Evolutionary conservation across 64 coral and sea anemone genomes (phyloP), one percentile per base, ranked within the genome.

Genomic region (Dendrophyllia cribrosa): DNA sequence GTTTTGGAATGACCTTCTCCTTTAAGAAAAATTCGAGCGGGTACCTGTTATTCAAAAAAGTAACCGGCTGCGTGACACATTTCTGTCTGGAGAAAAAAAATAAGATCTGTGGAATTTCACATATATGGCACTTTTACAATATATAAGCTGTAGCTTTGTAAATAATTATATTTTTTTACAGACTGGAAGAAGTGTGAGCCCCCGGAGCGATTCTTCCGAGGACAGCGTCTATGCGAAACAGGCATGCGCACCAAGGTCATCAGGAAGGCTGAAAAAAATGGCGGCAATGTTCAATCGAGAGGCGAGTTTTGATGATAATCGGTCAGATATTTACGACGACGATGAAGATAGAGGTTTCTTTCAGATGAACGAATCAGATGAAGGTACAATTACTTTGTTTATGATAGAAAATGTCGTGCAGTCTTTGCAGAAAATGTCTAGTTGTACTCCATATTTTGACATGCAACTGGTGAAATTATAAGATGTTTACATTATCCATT

Each of bases 341-440:
- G 97, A 99, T 48, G 97, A 99, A 52, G 95, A 97, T 61, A 96
- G 94, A 78, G 97, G 97, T 78, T 99, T 99, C 53, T 93, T 99
- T 60, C 97, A 92, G 65, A 91, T 90, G 21, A 96, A 93, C n/a
- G 97, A 99, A 51, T 99, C 97, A 52, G 97, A 99, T 25, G 97
- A 99, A 99, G 97, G 97, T 98, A 90, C 64, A 67, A 13, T 66
- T 51, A 22, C 6, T 50, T 8, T 63, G 7, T 47, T 62, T 8
- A 43, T 13, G 17, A 7, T 20, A 67, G 16, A 11, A 84, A 49
- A 4, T 50, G 9, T 26, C 16, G 9, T 58, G 43, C 17, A 7
- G 5, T 58, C 23, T 46, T 76, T 25, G 4, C 13, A 66, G 14
- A 23, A 66, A 14, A 16, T 61, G 59, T 59, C 19, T 43, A 46